Evolutionary conservation across 2,113 vertebrate genomes (phyloP).

Genomic region (Passer montanus): DNA sequence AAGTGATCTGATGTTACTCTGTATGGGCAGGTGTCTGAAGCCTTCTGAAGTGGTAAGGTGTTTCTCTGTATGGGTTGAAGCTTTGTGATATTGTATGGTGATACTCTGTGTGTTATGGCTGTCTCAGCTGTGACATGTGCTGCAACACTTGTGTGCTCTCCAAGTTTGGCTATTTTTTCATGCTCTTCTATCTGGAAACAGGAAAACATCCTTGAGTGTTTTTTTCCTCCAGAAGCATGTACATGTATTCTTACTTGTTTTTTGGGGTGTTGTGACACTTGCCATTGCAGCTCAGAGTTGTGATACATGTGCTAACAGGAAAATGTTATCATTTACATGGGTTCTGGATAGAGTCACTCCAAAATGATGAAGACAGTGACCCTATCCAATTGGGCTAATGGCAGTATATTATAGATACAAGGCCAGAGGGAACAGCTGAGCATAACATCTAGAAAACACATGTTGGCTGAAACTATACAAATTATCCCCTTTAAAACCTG

Average conservation of each 20-base stretch:
- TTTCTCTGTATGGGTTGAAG: neutral
- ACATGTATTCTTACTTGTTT: neutral
- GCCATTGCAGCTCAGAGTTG: neutral
- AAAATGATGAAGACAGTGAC: neutral
- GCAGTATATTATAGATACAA: neutral
- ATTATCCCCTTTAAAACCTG: neutral
- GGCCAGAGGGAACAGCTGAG: neutral
- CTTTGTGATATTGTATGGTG: neutral
- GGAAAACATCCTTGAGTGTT: neutral
- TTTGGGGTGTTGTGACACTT: neutral
- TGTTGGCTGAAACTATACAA: neutral
- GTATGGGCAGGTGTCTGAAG: neutral
- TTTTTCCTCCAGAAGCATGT: neutral
- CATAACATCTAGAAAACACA: neutral
- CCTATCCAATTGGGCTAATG: neutral
- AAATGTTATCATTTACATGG: neutral
- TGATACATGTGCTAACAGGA: neutral
- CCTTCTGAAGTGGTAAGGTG: neutral
- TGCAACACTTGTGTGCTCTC: neutral
- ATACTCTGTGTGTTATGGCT: neutral
- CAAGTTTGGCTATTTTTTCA: neutral
- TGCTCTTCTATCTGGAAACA: neutral
- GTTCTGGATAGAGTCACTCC: neutral
- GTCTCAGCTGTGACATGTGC: neutral
- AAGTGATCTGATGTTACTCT: no score